phyloP scores from a whole-genome alignment of 2,888 invertebrate species.

The Rhyacophila evoluta region DNA sequence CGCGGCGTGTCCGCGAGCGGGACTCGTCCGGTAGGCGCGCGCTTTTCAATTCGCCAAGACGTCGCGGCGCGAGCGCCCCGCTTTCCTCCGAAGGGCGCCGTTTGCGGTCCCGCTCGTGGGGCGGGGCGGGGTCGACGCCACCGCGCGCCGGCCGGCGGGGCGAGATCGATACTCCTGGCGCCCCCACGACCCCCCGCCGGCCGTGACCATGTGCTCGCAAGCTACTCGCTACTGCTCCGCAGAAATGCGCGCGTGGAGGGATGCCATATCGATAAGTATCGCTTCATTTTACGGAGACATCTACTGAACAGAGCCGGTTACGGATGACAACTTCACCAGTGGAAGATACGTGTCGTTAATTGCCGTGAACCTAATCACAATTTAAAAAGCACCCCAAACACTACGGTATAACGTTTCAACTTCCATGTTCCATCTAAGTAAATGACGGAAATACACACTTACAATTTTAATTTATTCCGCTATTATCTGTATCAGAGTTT shows the following conservation, averaged over 20 bases:
- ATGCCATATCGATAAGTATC: neutral
- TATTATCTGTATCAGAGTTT: too few relatives aligned
- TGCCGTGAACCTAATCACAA: too few relatives aligned
- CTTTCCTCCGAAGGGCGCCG: constrained; percentile 1
- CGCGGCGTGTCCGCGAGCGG: neutral
- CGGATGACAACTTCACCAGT: too few relatives aligned
- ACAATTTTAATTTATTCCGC: too few relatives aligned
- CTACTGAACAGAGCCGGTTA: too few relatives aligned
- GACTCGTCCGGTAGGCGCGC: neutral
- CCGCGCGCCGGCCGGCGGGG: constrained; percentile 2
- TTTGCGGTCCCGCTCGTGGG: neutral
- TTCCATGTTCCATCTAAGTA: too few relatives aligned
- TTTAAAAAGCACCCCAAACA: too few relatives aligned
- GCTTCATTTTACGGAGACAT: neutral
- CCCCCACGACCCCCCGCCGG: constrained; percentile 16
- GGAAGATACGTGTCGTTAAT: too few relatives aligned
- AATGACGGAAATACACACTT: too few relatives aligned
- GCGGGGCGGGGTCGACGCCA: constrained; percentile 5
- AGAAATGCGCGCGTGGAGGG: neutral
- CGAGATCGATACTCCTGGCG: constrained; percentile 2
- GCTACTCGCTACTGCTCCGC: neutral
- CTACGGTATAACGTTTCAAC: too few relatives aligned
- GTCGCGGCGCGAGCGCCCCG: neutral
- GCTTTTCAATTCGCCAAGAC: constrained; percentile 7
- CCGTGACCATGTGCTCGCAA: constrained; percentile 22